Base-by-base conservation (phyloP, 2,797 vertebrate species). In the Pantherophis alleghaniensis region DNA sequence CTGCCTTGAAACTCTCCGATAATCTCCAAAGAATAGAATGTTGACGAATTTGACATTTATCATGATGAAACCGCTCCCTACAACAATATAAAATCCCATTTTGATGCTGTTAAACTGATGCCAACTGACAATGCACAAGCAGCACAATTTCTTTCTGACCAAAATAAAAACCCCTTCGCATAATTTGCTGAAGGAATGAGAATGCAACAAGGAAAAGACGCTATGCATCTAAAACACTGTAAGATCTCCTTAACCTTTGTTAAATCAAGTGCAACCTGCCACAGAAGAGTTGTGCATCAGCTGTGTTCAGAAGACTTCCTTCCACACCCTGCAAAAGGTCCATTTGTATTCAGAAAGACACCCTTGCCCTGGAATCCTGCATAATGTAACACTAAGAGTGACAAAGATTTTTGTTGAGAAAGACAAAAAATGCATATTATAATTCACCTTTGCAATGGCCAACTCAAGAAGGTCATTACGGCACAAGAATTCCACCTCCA, bases 341-440 rank as follows among this genome's bases (percentile, higher is more conserved):
- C 42, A 89, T 94, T 55, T 88, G 94, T 91, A 90, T 87, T 90
- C 95, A 94, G 92, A 83, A 60, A 89, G 92, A 47, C 92, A 92
- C 37, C 89, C 87, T 16, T 89, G 89, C 32, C 91, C 74, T 59
- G 61, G 79, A 26, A 59, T 28, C 91, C 24, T 47, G 92, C 79
- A 42, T 88, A 87, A 74, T 18, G 7, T 57, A 63, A 90, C 14
- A 55, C 86, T 13, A 28, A 59, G 57, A 66, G 18, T 42, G 55
- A 53, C 90, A 83, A 87, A 88, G 86, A 89, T 86, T 86, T 20
- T 91, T 24, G 16, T 93, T 60, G 47, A 51, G 61, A 86, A 91
- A 91, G 14, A 26, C 28, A 32, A 32, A 57, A 89, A 89, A 0
- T 4, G n/a, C 66, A 32, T 69, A 90, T 22, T 86, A 51, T 51